Evolutionary conservation across 2,113 vertebrate genomes (phyloP), one percentile per base, ranked within the genome.

Genomic region (Prolemur simus): DNA sequence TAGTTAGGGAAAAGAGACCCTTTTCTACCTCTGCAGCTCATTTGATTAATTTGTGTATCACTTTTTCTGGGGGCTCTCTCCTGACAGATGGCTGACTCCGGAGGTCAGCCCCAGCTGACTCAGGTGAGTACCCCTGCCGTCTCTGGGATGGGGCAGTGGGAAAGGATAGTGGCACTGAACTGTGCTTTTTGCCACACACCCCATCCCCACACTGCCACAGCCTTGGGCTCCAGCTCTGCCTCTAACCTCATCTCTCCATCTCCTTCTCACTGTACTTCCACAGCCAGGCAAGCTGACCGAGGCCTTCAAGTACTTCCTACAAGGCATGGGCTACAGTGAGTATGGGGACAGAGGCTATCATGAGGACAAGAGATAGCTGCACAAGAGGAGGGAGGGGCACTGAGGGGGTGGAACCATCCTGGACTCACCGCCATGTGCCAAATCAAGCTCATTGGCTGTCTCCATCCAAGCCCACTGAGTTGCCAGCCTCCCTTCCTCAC

Each of bases 251-350:
- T 12, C 69, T 85, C 60, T 39, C 39, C 54, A 49, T 77, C 76
- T 95, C 32, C 45, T 21, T 87, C 14, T 86, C 49, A 2, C 89
- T 49, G 63, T 52, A n/a, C 11, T 69, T 81, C 78, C 52, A 32
- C 93, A 98, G 98, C 98, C 98, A 76, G 99, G 99, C 87, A 99
- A 99, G 98, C 98, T 99, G 97, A 99, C 99, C 0, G 99, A 99
- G 96, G 99, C 99, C 37, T 99, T 99, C 97, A 99, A 99, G 96
- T 99, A 99, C 97, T 99, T 99, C 97, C 98, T 99, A 87, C 99
- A 99, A 92, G 99, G 99, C 96, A 99, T 99, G 99, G 99, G 99
- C 98, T 99, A 99, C 97, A 99, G 99, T 99, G 98, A 99, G 99
- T 99, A 96, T 47, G 56, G 80, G 91, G 78, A 42, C 64, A 13